Evolutionary conservation across 2,113 vertebrate genomes (phyloP), one percentile per base, ranked within the genome.

Genomic region (Silurus glanis): DNA sequence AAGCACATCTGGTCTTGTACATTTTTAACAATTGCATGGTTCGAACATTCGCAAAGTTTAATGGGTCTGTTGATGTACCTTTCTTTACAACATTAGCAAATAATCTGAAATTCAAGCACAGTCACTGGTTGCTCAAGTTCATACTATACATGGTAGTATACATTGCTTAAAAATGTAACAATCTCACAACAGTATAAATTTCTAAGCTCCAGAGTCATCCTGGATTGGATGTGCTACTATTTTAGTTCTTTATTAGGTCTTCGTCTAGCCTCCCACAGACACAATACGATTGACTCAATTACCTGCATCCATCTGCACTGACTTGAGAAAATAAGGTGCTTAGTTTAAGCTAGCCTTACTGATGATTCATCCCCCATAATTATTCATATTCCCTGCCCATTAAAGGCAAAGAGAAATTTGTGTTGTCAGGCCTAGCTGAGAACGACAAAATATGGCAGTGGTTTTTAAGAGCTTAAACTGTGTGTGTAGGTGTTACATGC

Each of bases 301-400:
- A 74, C 51, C 64, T 80, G 62, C 62, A 80, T 66, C 53, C 85
- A 81, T 86, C 59, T 81, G 67, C 23, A 86, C 45, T 71, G 64
- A 53, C 62, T 55, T 62, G 80, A 83, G 78, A 75, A 53, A 85
- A 86, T 23, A 82, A 53, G 64, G 78, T 72, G 51, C 51, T 89
- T 89, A 72, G 67, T 83, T 85, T 82, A 47, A 85, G 83, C 59
- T 61, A 28, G 28, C 19, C 56, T 85, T 64, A 80, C 80, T 61
- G 75, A 74, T 87, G 80, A 87, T 87, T 85, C 72, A 87, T 79
- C 58, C 58, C n/a, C 61, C 59, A 82, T 72, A 83, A 83, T 87
- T 89, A 78, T 28, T 79, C 61, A 86, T 82, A 64, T 81, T 82
- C 58, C 69, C 55, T 85, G 80, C 71, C 79, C 84, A 78, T 85